phyloP scores from a whole-genome alignment of 2,888 invertebrate genomes.

The Megalurothrips usitatus region DNA sequence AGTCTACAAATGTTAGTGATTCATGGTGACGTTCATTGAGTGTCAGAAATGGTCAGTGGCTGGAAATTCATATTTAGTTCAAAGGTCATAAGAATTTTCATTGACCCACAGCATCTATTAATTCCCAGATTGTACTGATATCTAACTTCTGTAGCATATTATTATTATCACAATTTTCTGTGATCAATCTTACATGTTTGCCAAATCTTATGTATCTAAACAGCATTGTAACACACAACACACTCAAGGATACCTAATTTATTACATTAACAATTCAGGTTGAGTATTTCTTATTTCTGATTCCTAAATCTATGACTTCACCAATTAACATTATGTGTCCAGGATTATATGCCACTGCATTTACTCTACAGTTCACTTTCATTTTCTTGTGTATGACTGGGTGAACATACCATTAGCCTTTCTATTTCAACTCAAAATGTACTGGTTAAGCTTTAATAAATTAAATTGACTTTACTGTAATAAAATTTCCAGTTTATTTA shows the following conservation, averaged over 20 bases:
- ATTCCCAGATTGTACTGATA: too few species aligned
- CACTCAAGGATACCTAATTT: background rate
- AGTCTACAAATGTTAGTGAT: too few species aligned
- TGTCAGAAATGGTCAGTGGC: too few species aligned
- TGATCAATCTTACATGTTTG: slow-evolving; percentile 17
- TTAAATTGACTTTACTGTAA: background rate
- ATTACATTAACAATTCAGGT: slow-evolving; percentile 9
- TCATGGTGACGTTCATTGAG: too few species aligned
- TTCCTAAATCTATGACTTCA: slow-evolving; percentile 21
- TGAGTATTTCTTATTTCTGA: background rate
- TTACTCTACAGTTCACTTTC: slow-evolving; percentile 1
- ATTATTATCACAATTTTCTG: background rate
- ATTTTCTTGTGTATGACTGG: background rate
- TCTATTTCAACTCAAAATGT: background rate
- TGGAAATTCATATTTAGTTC: background rate
- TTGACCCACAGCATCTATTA: too few species aligned
- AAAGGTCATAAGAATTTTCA: background rate
- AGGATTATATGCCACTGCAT: slow-evolving; percentile 4
- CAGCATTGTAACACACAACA: slow-evolving; percentile 9
- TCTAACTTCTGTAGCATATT: background rate
- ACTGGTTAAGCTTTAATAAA: background rate
- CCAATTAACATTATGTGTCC: background rate
- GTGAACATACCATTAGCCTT: background rate
- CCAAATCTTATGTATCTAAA: background rate
- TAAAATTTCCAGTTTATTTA: too few species aligned